Base-by-base conservation (phyloP, 2,797 vertebrate genomes). In the Tolypeutes matacus region DNA sequence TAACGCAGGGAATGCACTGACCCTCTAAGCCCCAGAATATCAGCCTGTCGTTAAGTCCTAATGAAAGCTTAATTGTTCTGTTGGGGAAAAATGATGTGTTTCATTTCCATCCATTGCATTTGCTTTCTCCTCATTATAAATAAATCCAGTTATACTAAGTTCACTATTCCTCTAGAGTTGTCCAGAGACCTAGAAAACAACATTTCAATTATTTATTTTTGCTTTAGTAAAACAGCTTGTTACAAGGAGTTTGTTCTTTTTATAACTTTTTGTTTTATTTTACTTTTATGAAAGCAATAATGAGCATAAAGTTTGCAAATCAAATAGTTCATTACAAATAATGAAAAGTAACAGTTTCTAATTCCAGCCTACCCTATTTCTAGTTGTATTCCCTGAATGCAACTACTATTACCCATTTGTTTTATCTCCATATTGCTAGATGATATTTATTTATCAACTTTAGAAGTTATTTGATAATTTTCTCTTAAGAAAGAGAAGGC, bases 51-150 rank as follows among this genome's bases (percentile, higher is more conserved):
- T 96, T 96, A 97, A 83, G 82, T 91, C 69, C 51, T 86, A 93
- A 97, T 91, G 95, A 96, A 87, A 93, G 3, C 64, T 62, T 96
- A 95, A 96, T 97, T 97, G 76, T 96, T 91, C 89, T 93, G 58
- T 78, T 93, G 86, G 76, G 72, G 64, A 34, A 85, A 85, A 95
- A 81, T 72, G 62, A 91, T 86, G 31, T 29, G 39, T 91, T 88
- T 97, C 90, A 95, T 96, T 96, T 97, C 89, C 25, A 27, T 39
- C 73, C 53, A 34, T 36, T 80, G 75, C 39, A 31, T 95, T 96
- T 82, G 70, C 51, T 93, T 72, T 39, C 58, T 75, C 67, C 69
- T 92, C 3, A 2, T 95, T 92, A 91, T 69, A 72, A 81, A 91
- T 70, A 95, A 96, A 96, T 95, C 65, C 81, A 92, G 81, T 96